Base-by-base conservation (phyloP, 2,888 invertebrate genomes). In the Rhopalosiphum nymphaeae region DNA sequence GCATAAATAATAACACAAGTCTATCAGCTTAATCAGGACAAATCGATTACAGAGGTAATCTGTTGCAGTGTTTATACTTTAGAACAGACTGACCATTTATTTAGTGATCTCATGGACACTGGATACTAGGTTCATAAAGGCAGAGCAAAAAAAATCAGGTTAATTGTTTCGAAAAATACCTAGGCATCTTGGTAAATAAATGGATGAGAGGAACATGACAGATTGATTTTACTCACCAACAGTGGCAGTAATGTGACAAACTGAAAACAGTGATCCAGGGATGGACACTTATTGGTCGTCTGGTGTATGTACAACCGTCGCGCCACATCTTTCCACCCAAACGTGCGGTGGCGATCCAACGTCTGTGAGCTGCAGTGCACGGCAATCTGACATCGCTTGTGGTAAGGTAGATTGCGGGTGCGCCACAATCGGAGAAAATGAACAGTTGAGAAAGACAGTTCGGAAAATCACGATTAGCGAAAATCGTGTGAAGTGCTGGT, bases 151-250 rank as follows among this genome's bases (percentile, higher is more conserved):
- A 78, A 21, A 3, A 78, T 78, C 0, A 36, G 1, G 36, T 21
- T 7, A 21, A 78, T 78, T 67, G 16, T 16, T n/a, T 67, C 5
- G 49, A 49, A 29, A 3, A 61, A 13, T 67, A n/a, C 36, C 36
- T 36, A 36, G 7, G 36, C 21, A 16, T 36, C 21, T 78, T 36
- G 9, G 7, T 49, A 29, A n/a, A 42, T 2, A 13, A 7, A 56
- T 29, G 88, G 36, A 53, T 44, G 29, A 89, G 16, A 9, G 26
- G 57, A 89, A 89, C 26, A 21, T 11, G 21, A 57, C 26, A 5
- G 44, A 93, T 44, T 26, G 16, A 78, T 44, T 88, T 67, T 93
- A 93, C 93, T 93, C 89, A 93, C 93, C 84, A 56, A 92, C 46
- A 61, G 53, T 46, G 29, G 61, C 10, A n/a, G 53, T 46, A 56